Base-by-base conservation (phyloP, 37 sponge, comb jelly and placozoan species). In the Theonella swinhoei region DNA sequence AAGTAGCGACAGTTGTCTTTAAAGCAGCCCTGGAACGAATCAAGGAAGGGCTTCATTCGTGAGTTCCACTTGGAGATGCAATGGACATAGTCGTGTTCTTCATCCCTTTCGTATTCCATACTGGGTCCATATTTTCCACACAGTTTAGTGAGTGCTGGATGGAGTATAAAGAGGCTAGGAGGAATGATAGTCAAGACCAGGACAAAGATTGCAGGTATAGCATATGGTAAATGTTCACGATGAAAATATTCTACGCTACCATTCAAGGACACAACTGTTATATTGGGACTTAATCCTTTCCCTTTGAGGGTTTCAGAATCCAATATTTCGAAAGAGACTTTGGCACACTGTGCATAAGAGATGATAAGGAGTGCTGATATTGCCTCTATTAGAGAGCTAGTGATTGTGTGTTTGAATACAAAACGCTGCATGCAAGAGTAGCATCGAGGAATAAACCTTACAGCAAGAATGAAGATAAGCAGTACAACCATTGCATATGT, bases 11-110 rank as follows among this genome's bases (percentile, higher is more conserved):
- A 61, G 17, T 42, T 29, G 42, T 82, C 74, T 41, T 82, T 82
- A 39, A 28, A 82, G 64, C 74, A 82, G n/a, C 74, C 37, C 64
- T 82, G 74, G 30, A 82, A 71, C 47, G 83, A 31, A 72, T 82
- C 83, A 42, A 71, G 36, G 28, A 82, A 8, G 30, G 83, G 83
- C 35, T 80, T 80, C 42, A 67, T 41, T 25, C 40, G 54, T n/a
- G n/a, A n/a, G n/a, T n/a, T n/a, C n/a, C n/a, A n/a, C n/a, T n/a
- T n/a, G n/a, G n/a, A n/a, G 19, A 19, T 19, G 19, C 60, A 19
- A 19, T 11, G 60, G 11, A 20, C 17, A 58, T 58, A 58, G 19
- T 58, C 60, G 19, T 19, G 11, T 11, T 11, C n/a, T n/a, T n/a
- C n/a, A n/a, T n/a, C n/a, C n/a, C n/a, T n/a, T n/a, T n/a, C n/a